Conservation (phyloP, 2,888 invertebrate genomes). For the Drosophila lutescens region DNA sequence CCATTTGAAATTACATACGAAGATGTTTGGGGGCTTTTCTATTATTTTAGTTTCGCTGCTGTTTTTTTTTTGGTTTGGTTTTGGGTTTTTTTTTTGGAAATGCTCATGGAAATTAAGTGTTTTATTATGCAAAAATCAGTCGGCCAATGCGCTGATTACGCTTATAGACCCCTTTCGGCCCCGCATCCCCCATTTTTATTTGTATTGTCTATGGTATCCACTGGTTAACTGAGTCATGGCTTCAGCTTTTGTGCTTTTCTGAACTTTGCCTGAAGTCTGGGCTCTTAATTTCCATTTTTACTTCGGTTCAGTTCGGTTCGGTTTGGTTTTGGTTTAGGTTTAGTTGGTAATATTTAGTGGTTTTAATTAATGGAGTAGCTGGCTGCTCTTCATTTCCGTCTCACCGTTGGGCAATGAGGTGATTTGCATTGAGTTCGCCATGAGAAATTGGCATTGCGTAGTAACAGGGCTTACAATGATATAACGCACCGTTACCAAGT, state of each 20-base stretch:
- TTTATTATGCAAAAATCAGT: slow-evolving; percentile 82
- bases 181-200: slow-evolving; percentile 7
- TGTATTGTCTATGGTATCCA: neutral
- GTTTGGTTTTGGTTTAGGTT: slow-evolving; percentile 36
- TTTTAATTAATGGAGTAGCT: slow-evolving; percentile 66
- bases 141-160: slow-evolving; percentile 53
- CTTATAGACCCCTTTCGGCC: slow-evolving; percentile 23
- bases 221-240: slow-evolving; percentile 54
- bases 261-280: slow-evolving; percentile 57
- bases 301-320: neutral
- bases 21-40: slow-evolving; percentile 53
- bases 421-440: slow-evolving; percentile 62
- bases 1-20: slow-evolving; percentile 80
- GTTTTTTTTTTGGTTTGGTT: slow-evolving; percentile 6
- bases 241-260: slow-evolving; percentile 59
- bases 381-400: slow-evolving; percentile 45
- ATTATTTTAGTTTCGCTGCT: slow-evolving; percentile 30
- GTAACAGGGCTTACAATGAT: slow-evolving; percentile 19
- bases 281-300: slow-evolving; percentile 32
- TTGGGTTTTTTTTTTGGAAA: slow-evolving; percentile 58
- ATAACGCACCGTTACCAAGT: slow-evolving; percentile 18
- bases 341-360: slow-evolving; percentile 69
- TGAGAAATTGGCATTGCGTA: slow-evolving; percentile 56
- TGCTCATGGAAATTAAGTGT: slow-evolving; percentile 81
- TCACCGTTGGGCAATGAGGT: slow-evolving; percentile 52